phyloP scores from a whole-genome alignment of 92 coral and sea anemone species.

The Umimayanthus kanabou region DNA sequence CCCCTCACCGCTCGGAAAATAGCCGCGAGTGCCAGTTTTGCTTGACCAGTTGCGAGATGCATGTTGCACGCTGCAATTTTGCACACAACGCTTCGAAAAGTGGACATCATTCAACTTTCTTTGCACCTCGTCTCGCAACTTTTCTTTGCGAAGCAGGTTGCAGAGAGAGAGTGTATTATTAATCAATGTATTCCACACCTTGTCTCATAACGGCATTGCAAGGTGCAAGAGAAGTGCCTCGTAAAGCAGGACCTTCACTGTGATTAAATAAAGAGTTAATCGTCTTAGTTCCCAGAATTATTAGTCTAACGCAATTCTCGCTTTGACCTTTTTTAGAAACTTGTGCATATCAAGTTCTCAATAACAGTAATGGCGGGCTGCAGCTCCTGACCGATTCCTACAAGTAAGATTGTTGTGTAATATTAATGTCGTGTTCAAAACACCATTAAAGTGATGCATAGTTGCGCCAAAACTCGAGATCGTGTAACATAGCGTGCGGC shows the following conservation, averaged over 20 bases:
- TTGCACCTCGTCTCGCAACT: background rate
- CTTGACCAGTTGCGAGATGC: background rate
- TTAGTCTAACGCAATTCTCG: background rate
- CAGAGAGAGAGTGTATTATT: too few species aligned
- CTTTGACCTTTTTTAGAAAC: constrained; percentile 61
- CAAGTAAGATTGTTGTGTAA: constrained; percentile 61
- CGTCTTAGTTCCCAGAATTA: background rate
- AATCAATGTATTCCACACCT: too few species aligned
- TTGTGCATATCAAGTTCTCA: constrained; percentile 83
- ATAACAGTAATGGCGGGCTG: constrained; percentile 71
- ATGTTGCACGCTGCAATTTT: background rate
- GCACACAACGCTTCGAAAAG: too few species aligned
- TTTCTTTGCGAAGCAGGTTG: background rate
- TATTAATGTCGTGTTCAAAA: too few species aligned
- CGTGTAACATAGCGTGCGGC: too few species aligned
- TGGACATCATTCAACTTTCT: too few species aligned
- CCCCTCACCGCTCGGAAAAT: background rate
- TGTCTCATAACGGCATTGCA: too few species aligned
- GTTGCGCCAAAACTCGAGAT: too few species aligned
- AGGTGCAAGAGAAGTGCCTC: background rate
- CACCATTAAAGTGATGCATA: too few species aligned
- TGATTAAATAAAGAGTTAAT: background rate
- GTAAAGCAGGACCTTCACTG: background rate
- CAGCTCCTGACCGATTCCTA: constrained; percentile 70
- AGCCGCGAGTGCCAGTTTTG: background rate